phyloP scores from a whole-genome alignment of 2,113 vertebrate genomes.

The Eulemur rufifrons region DNA sequence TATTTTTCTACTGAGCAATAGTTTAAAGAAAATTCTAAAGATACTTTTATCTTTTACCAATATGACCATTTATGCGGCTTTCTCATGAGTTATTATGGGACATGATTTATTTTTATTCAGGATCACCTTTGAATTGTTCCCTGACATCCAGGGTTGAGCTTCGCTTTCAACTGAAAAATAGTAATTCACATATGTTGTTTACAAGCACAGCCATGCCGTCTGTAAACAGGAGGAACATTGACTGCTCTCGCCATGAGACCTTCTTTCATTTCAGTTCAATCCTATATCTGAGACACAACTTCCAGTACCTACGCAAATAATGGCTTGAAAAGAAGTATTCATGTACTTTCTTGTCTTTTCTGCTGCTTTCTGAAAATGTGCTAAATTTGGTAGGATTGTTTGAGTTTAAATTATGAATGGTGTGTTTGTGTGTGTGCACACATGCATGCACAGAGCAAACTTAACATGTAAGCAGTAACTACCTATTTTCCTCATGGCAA shows the following conservation, averaged over 20 bases:
- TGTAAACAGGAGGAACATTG: neutral
- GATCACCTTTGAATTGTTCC: slow-evolving; percentile 67
- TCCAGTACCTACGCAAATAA: neutral
- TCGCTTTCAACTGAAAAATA: slow-evolving; percentile 63
- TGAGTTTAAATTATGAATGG: neutral
- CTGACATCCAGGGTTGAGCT: slow-evolving; percentile 62
- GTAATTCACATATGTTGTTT: slow-evolving; percentile 52
- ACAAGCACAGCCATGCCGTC: neutral
- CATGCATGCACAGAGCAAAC: no score
- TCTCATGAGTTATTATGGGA: slow-evolving; percentile 46
- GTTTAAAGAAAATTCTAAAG: neutral
- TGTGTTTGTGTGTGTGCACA: neutral
- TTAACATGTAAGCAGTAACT: neutral
- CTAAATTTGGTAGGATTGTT: neutral
- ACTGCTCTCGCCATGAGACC: neutral
- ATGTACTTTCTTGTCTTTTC: neutral
- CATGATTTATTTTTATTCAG: slow-evolving; percentile 67
- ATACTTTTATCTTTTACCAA: slow-evolving; percentile 43
- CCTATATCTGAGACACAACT: neutral
- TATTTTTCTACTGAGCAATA: neutral
- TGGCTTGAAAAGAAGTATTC: neutral
- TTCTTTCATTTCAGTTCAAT: slow-evolving; percentile 10
- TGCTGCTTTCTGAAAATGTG: neutral
- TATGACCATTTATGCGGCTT: slow-evolving; percentile 34
- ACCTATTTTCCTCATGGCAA: neutral